A percentile compares a stretch with the other conserved stretches of the same genome.
phyloP scores from a whole-genome alignment of 2,797 vertebrate species.

The Macrochelys suwanniensis region DNA sequence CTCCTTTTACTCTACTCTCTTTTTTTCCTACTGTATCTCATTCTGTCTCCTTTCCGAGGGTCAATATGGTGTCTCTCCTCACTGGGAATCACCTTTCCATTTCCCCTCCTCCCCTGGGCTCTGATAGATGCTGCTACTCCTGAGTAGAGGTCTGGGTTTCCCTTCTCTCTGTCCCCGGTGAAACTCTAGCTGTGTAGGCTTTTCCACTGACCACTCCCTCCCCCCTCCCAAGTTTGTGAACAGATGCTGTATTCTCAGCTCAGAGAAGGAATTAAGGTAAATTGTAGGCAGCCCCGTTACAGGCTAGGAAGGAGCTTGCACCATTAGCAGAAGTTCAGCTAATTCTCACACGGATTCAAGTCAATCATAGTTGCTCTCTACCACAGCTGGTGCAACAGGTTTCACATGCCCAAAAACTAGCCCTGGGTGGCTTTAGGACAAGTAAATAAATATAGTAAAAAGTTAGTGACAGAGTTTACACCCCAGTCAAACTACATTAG shows the following conservation, averaged over 20 bases:
- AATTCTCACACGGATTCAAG: not conserved
- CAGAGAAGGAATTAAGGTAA: not conserved
- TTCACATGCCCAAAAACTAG: not conserved
- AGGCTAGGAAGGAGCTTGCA: not conserved
- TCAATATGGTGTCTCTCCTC: not conserved
- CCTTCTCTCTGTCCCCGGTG: not conserved
- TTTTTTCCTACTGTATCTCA: not conserved
- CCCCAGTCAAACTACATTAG: accelerated
- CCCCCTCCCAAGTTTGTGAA: not conserved
- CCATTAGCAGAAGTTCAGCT: not conserved
- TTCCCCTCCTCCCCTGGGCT: not conserved
- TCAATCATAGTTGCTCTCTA: not conserved
- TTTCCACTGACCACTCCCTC: not conserved
- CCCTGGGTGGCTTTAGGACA: not conserved
- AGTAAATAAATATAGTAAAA: slow-evolving; percentile 20
- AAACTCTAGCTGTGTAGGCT: not conserved
- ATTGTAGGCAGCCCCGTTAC: not conserved
- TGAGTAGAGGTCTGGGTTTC: not conserved
- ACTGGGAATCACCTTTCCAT: not conserved
- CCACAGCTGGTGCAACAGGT: not conserved
- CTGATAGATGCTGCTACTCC: not conserved
- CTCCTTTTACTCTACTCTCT: not conserved
- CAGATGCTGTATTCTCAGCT: not conserved
- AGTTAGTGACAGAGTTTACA: slow-evolving; percentile 12
- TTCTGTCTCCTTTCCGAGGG: not conserved